A percentile compares a stretch with the other conserved stretches of the same genome.
These are phyloP conservation scores for Brachionus asplanchnoidis DNA, from an alignment of 1,140 invertebrate genomes.

Conservation along the genomic window DNA sequence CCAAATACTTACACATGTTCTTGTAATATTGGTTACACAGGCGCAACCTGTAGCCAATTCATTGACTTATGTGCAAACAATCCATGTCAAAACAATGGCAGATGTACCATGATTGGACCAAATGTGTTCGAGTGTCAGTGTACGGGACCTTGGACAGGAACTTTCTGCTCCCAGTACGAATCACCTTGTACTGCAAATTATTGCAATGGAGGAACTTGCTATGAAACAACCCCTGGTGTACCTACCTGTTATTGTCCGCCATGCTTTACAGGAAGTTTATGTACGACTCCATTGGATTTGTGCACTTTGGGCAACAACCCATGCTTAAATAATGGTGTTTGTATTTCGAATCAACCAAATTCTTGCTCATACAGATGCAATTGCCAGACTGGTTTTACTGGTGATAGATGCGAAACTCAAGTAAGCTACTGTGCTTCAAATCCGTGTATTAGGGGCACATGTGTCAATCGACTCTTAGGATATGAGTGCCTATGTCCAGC, in stretches of 20 bases:
- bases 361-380: conserved; percentile 26
- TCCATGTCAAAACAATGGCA: conserved; percentile 39
- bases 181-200: conserved; percentile 39
- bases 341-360: conserved; percentile 34
- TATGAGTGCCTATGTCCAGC: not conserved
- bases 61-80: conserved; percentile 60
- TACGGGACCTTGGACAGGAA: not conserved
- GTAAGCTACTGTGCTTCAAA: not conserved
- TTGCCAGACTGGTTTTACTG: conserved; percentile 34
- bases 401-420: conserved; percentile 32
- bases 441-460: not conserved
- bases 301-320: not conserved
- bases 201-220: conserved; percentile 42
- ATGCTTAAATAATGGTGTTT: conserved; percentile 38
- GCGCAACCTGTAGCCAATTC: conserved; percentile 82
- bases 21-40: conserved; percentile 83
- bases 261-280: conserved; percentile 6
- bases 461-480: not conserved
- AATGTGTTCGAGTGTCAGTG: conserved; percentile 21
- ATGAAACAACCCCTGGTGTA: conserved; percentile 1
- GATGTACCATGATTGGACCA: conserved; percentile 10
- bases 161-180: not conserved
- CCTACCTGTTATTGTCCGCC: conserved; percentile 26
- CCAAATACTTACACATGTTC: conserved; percentile 67
- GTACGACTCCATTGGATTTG: not conserved